Conservation (phyloP, 2,797 vertebrate species). For the Zenarchopterus dispar region DNA sequence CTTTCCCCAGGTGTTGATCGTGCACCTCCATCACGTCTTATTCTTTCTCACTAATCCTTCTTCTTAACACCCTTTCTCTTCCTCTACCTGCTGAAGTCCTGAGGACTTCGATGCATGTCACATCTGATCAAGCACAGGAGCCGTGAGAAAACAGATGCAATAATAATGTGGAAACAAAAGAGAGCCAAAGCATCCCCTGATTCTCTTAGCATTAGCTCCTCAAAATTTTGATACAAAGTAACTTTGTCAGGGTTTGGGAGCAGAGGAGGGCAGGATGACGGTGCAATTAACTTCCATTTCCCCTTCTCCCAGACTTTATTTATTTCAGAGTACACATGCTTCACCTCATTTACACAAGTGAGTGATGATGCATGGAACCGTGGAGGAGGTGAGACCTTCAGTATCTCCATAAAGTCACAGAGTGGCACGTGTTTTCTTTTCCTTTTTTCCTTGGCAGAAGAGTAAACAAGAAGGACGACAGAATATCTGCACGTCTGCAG, state of each 20-base stretch:
- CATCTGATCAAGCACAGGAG: slow-evolving; percentile 49
- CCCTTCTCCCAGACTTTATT: neutral
- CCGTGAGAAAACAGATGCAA: slow-evolving; percentile 42
- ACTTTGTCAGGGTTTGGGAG: slow-evolving; percentile 18
- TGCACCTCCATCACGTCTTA: neutral
- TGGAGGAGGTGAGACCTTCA: slow-evolving; percentile 50
- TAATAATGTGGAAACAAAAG: slow-evolving; percentile 19
- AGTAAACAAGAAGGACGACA: neutral
- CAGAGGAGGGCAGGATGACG: slow-evolving; percentile 21
- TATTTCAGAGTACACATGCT: neutral
- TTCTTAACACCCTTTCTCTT: neutral
- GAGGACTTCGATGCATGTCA: slow-evolving; percentile 69
- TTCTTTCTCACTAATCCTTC: neutral
- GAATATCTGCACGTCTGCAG: too few species aligned
- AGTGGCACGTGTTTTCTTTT: neutral
- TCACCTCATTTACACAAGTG: neutral
- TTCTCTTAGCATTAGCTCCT: neutral
- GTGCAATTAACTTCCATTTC: slow-evolving; percentile 30
- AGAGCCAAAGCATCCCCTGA: slow-evolving; percentile 15
- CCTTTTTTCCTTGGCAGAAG: neutral
- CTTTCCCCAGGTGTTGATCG: too few species aligned
- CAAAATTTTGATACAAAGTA: slow-evolving; percentile 18
- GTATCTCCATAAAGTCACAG: slow-evolving; percentile 32
- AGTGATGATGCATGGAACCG: slow-evolving; percentile 21
- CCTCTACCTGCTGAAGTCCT: slow-evolving; percentile 25